Evolutionary conservation across 2,113 vertebrate genomes (phyloP), one percentile per base, ranked within the genome.

Genomic region (Serilophus lunatus): DNA sequence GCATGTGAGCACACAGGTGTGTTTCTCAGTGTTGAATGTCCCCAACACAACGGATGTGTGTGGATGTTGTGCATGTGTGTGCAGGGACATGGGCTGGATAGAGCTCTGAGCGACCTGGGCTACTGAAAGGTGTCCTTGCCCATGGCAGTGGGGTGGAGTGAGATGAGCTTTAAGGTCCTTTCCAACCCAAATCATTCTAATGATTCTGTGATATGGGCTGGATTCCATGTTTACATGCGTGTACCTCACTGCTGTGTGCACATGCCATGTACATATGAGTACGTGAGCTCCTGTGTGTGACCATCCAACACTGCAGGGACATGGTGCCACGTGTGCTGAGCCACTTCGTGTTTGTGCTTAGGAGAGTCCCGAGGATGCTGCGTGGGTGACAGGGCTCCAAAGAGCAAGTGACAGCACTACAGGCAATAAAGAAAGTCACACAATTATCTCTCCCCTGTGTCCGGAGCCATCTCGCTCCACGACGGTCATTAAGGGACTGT

Each of bases 321-420:
- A 0, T 31, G 3, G 29, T 1, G 5, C 0, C 0, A 2, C 7
- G 29, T 13, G 13, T 15, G 10, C 6, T 1, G 18, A 56, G 42
- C 64, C 4, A 0, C 1, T 36, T 13, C 0, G 19, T 2, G 19
- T 4, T 18, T 1, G 42, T 24, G 49, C 56, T 10, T 28, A 0
- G 3, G 50, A n/a, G 49, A 29, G 40, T 23, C 26, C 15, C 45
- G 18, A 45, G n/a, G 60, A 3, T 9, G 35, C 18, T 0, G 1
- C 2, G 3, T 1, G 38, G 19, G 29, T 78, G 51, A 9, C 86
- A 53, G 64, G 64, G 68, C 86, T 92, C 57, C 60, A 5, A 36
- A 92, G 66, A 61, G 44, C 63, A 33, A 88, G 25, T 36, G 90
- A 76, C 90, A 92, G 83, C 82, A 44, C 53, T 57, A 45, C 1